A percentile compares a stretch with the other conserved stretches of the same genome.
These are phyloP conservation scores for Lynx canadensis DNA, from an alignment of 2,113 vertebrate genomes.

Conservation along the genomic window DNA sequence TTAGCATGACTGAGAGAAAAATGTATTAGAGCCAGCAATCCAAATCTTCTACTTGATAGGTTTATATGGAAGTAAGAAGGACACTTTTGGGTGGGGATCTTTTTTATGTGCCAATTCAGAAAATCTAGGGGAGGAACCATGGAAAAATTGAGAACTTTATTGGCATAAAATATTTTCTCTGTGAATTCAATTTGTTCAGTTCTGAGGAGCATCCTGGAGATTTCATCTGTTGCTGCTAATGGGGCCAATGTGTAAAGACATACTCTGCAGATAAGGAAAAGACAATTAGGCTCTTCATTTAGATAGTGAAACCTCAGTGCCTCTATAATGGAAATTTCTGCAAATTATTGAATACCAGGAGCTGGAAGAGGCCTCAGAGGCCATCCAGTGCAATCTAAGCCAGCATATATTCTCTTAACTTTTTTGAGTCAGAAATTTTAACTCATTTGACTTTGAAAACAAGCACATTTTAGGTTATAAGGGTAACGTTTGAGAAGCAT, in stretches of 20 bases:
- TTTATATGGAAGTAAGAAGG: not conserved
- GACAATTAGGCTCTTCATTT: not conserved
- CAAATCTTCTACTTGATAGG: not conserved
- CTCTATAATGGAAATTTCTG: not conserved
- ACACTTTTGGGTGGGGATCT: not conserved
- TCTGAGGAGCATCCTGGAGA: not conserved
- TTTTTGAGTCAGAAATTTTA: slow-evolving; percentile 10
- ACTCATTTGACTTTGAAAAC: not conserved
- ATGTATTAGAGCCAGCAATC: not conserved
- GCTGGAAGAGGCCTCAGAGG: not conserved
- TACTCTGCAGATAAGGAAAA: not conserved
- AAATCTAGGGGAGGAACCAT: not conserved
- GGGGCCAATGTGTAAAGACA: not conserved
- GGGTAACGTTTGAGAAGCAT: not conserved
- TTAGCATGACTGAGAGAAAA: not conserved
- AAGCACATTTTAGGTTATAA: not conserved
- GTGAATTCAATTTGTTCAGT: not conserved
- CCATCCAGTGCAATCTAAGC: not conserved
- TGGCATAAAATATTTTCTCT: not conserved
- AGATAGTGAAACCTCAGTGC: not conserved
- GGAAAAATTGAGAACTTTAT: not conserved
- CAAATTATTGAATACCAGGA: not conserved
- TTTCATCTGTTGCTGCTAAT: not conserved
- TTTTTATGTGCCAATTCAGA: not conserved
- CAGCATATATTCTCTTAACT: not conserved